Percentiles rank a stretch among this genome's conserved stretches.
phyloP scores from a whole-genome alignment of 2,113 vertebrate genomes.

The Chrysemys picta region DNA sequence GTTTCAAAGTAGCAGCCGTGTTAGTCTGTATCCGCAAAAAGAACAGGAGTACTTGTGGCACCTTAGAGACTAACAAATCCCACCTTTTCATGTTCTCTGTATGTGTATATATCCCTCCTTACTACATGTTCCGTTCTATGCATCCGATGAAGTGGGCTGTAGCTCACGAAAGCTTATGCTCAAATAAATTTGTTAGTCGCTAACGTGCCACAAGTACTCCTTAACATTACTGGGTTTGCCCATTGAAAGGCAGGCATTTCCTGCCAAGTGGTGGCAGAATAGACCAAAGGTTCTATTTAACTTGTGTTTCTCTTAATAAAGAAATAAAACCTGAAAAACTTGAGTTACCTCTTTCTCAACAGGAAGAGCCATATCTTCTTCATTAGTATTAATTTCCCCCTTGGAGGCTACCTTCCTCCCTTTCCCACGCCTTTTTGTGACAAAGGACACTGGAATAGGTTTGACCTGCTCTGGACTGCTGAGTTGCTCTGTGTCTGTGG shows the following conservation, averaged over 20 bases:
- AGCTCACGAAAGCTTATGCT: too few species aligned
- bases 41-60: too few species aligned
- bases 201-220: too few species aligned
- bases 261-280: neutral
- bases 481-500: slow-evolving; percentile 1
- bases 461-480: neutral
- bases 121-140: too few species aligned
- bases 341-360: slow-evolving; percentile 50
- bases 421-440: slow-evolving; percentile 79
- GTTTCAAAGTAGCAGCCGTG: too few species aligned
- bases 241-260: neutral
- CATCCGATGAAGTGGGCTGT: too few species aligned
- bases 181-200: too few species aligned
- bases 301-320: neutral
- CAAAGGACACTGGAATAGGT: neutral
- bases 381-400: neutral
- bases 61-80: too few species aligned
- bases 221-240: neutral
- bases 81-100: too few species aligned
- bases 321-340: neutral
- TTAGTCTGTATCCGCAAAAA: too few species aligned
- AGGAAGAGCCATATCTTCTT: neutral
- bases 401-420: neutral
- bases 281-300: neutral
- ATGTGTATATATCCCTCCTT: too few species aligned